Base-by-base conservation (phyloP, 1,140 invertebrate species). In the Liolophura sinensis region DNA sequence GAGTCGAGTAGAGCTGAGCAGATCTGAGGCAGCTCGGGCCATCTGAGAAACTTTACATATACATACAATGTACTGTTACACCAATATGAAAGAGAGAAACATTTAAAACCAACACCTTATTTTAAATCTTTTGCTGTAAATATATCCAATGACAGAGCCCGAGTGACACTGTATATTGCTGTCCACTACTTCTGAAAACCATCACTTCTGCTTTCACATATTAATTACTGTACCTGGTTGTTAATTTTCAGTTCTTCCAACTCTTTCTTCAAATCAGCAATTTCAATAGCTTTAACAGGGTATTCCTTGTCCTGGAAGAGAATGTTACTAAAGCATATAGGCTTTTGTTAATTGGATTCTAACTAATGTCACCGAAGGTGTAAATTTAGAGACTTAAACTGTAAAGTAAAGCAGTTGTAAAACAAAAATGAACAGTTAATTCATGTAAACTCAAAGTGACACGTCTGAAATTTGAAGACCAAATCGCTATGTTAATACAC, bases 201-300 rank as follows among this genome's bases (percentile, higher is more conserved):
- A 24, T 59, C 4, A 50, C 7, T 11, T 52, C 27, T 64, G 31
- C 1, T 50, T 55, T 64, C 56, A 49, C 16, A 14, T 49, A 22
- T 14, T 63, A 59, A 47, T 52, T 73, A 79, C n/a, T n/a, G n/a
- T n/a, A n/a, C 79, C 72, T 81, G 73, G 63, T 80, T 75, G 24
- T 73, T 72, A 46, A 79, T 73, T 60, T 78, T 71, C 12, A 81
- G 55, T 64, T 67, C 71, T 64, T 82, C 77, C 20, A 82, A 73
- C 62, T 83, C 76, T 65, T 77, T 81, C 58, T 81, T 75, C 50
- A 83, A 67, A 31, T 80, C 80, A 14, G 75, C 70, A 50, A 82
- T 83, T 57, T 73, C 75, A 72, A 83, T 79, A 9, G 77, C 80
- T 69, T 83, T 83, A 16, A 83, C 82, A 61, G 82, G 80, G 62